These are phyloP conservation scores for Aphodius granarius DNA, from an alignment of 2,888 invertebrate genomes.

Conservation along the genomic window DNA sequence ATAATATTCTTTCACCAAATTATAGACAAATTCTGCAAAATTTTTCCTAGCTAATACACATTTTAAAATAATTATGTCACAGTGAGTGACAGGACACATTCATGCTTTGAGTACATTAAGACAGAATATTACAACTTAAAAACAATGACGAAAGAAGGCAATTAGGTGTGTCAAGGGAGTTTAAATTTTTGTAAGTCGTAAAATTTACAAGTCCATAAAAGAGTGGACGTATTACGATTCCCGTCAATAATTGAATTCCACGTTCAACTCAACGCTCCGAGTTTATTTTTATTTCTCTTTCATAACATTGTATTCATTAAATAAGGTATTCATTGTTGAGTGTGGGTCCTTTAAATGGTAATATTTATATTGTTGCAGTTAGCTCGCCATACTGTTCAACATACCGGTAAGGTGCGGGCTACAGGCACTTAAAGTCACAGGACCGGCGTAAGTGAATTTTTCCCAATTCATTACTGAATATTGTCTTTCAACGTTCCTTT, in stretches of 20 bases:
- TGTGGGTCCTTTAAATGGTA: constrained; percentile 10
- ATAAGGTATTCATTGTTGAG: neutral
- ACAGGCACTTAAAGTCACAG: neutral
- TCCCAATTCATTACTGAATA: too few relatives aligned
- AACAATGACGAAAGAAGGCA: too few relatives aligned
- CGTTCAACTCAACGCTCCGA: neutral
- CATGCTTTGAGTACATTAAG: too few relatives aligned
- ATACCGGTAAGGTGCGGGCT: neutral
- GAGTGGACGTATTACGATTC: neutral
- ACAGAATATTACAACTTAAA: too few relatives aligned
- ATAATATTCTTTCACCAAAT: too few relatives aligned
- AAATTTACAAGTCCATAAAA: neutral
- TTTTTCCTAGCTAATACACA: too few relatives aligned
- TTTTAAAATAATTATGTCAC: too few relatives aligned
- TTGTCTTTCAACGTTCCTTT: too few relatives aligned
- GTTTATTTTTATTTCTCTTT: neutral
- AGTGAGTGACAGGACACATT: too few relatives aligned
- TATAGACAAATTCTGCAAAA: too few relatives aligned
- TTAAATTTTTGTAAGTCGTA: neutral
- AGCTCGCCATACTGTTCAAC: neutral
- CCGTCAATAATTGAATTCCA: neutral
- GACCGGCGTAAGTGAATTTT: neutral
- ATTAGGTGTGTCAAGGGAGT: neutral
- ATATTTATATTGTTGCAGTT: constrained; percentile 11
- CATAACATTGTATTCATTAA: neutral